These are phyloP conservation scores for roundworm (Caenorhabditis elegans) DNA, from an alignment of 1,140 invertebrate species.

Conservation along the genomic window WBcel235 BX284606.5:4440501-4441000, in stretches of 20 bases:
- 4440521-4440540: too few relatives aligned
- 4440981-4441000: too few relatives aligned
- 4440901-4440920: neutral
- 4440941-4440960: neutral
- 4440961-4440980: constrained; percentile 1
- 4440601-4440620: too few relatives aligned
- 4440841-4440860: neutral
- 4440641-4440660: too few relatives aligned
- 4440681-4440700: neutral
- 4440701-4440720: too few relatives aligned
- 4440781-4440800: constrained; percentile 10
- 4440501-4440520: too few relatives aligned
- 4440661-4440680: neutral
- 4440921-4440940: too few relatives aligned
- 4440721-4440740: constrained; percentile 1
- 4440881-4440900: neutral
- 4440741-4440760: neutral
- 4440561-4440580: too few relatives aligned
- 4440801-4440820: constrained; percentile 18
- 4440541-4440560: too few relatives aligned
- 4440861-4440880: neutral
- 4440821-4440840: neutral
- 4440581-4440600: too few relatives aligned
- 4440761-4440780: constrained; percentile 4
- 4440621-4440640: too few relatives aligned